phyloP scores from a whole-genome alignment of 2,888 invertebrate species.

The Eupithecia inturbata region DNA sequence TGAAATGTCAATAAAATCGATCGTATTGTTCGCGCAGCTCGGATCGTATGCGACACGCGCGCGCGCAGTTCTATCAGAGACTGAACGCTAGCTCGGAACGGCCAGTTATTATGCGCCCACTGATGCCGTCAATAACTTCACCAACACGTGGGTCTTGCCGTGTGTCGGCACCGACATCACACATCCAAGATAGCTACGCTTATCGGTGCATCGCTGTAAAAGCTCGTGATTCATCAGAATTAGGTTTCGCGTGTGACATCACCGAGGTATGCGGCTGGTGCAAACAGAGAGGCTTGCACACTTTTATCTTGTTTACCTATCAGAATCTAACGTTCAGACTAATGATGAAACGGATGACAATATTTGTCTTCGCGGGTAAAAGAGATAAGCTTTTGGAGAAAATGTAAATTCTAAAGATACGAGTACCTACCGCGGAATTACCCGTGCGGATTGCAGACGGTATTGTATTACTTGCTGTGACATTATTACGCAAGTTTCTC shows the following conservation, averaged over 20 bases:
- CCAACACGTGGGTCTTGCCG: constrained; percentile 76
- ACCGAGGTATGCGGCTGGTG: constrained; percentile 65
- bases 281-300: constrained; percentile 55
- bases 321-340: constrained; percentile 36
- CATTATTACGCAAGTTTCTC: constrained; percentile 51
- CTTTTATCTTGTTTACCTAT: background rate
- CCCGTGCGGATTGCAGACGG: constrained; percentile 48
- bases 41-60: constrained; percentile 69
- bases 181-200: constrained; percentile 66
- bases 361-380: constrained; percentile 52
- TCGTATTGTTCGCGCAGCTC: constrained; percentile 74
- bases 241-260: constrained; percentile 77
- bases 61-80: constrained; percentile 75
- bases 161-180: constrained; percentile 60
- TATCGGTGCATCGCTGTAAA: constrained; percentile 81
- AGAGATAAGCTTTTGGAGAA: constrained; percentile 54
- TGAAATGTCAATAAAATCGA: constrained; percentile 56
- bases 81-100: constrained; percentile 72
- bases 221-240: constrained; percentile 80
- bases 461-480: constrained; percentile 46
- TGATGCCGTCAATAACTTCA: constrained; percentile 75
- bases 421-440: constrained; percentile 48
- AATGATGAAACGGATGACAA: constrained; percentile 45
- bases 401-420: constrained; percentile 52
- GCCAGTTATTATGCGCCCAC: constrained; percentile 83